Evolutionary conservation across 2,797 vertebrate species (phyloP), one percentile per base, ranked within the genome.

Genomic region (Rhodeus uyekii): DNA sequence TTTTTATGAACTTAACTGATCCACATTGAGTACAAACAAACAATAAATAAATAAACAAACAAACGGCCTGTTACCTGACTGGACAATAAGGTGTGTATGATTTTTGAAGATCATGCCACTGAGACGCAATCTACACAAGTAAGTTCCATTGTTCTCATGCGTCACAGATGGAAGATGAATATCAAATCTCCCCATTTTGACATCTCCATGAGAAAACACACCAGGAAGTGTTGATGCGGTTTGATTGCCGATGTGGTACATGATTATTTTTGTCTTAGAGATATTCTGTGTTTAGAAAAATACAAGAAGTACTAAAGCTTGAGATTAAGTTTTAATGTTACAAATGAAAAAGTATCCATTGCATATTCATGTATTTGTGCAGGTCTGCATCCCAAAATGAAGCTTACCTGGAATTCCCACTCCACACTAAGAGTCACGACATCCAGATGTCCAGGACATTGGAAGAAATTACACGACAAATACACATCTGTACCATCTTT

Each of bases 401-500:
- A 12, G 36, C 65, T 29, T 73, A 85, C 83, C 79, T 78, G 48
- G 10, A 85, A 85, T 53, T 67, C 58, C 83, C 79, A 85, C 36
- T 85, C 75, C 38, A 67, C 29, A 55, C 36, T 76, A 38, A 76
- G 48, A 58, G 27, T 44, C 6, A 10, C 53, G 12, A 5, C 0
- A 24, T 65, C 32, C 38, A 38, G 60, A 65, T 38, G 36, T 44
- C 58, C 48, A 46, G 67, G 39, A 44, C 82, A 83, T 24, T 74
- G 13, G 0, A n/a, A n/a, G 19, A 80, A 76, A 46, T 75, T 50
- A 69, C 83, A 84, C 1, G 3, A 32, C 50, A 84, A 68, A 60
- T 68, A 10, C 8, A 84, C 77, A 48, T 68, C 63, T 48, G 27
- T n/a, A 39, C 83, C 83, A 10, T 3, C 24, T 32, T 16, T 5